Percentiles rank a stretch among this genome's conserved stretches.
Conservation (phyloP, 2,888 invertebrate genomes). For the Trachelus stipa region DNA sequence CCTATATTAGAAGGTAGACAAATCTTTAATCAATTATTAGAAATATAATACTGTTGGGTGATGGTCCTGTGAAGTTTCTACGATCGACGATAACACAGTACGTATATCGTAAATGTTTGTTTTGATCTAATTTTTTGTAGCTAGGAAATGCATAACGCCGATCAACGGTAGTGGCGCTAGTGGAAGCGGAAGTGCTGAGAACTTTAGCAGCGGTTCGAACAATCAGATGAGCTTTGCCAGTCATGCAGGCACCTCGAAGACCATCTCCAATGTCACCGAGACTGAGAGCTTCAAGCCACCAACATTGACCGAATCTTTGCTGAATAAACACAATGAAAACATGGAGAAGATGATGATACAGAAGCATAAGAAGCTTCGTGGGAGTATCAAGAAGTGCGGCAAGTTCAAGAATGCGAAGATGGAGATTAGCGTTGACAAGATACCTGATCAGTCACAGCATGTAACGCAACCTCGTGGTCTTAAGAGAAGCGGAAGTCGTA, state of each 20-base stretch:
- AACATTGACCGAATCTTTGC: constrained; percentile 72
- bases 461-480: constrained; percentile 68
- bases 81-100: not conserved
- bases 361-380: constrained; percentile 75
- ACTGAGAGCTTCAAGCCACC: constrained; percentile 67
- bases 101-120: not conserved
- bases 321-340: constrained; percentile 78
- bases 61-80: not conserved
- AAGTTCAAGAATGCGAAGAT: constrained; percentile 69
- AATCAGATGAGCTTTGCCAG: constrained; percentile 68
- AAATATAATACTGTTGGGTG: not conserved
- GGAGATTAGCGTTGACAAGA: constrained; percentile 65
- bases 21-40: not conserved
- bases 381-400: constrained; percentile 66
- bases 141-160: constrained; percentile 67
- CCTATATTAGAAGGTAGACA: constrained; percentile 38
- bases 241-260: constrained; percentile 67
- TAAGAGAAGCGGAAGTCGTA: constrained; percentile 74
- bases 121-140: constrained; percentile 22
- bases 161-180: constrained; percentile 70
- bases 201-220: constrained; percentile 72
- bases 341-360: constrained; percentile 86
- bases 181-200: constrained; percentile 72
- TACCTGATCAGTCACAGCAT: constrained; percentile 53
- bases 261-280: constrained; percentile 54